Percentiles rank a stretch among this genome's conserved stretches.
Conservation (phyloP, 1,140 invertebrate species). For the Nymphalis io region DNA sequence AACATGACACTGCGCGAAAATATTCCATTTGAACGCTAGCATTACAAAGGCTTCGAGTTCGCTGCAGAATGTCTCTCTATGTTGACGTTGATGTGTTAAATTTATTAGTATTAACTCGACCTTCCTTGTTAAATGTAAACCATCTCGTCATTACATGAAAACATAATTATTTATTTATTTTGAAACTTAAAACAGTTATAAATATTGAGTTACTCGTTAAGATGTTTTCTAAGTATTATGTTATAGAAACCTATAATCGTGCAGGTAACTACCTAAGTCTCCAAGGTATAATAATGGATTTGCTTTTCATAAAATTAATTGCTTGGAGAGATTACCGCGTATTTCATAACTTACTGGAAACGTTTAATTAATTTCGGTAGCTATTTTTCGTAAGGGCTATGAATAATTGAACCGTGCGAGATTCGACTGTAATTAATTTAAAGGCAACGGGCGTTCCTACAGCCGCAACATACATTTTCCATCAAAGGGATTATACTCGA, state of each 20-base stretch:
- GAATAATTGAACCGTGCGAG: constrained; percentile 35
- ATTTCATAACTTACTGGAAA: constrained; percentile 30
- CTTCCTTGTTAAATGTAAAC: too few species aligned
- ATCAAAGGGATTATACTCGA: constrained; percentile 50
- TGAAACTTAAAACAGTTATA: too few species aligned
- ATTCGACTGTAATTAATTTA: constrained; percentile 57
- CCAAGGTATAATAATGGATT: constrained; percentile 8
- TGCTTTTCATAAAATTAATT: constrained; percentile 18
- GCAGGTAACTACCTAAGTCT: neutral
- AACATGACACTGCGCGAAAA: too few species aligned
- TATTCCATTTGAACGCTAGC: too few species aligned
- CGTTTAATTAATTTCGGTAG: constrained; percentile 35
- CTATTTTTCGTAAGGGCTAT: constrained; percentile 32
- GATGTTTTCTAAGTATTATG: neutral
- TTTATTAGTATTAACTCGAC: too few species aligned
- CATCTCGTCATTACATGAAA: too few species aligned
- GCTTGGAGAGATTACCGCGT: constrained; percentile 3
- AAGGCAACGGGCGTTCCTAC: constrained; percentile 41
- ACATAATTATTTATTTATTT: too few species aligned
- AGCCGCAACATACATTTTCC: constrained; percentile 58
- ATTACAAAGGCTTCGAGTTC: too few species aligned
- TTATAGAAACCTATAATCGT: neutral
- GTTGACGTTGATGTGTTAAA: too few species aligned
- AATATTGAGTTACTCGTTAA: neutral
- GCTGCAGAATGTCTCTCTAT: too few species aligned